Conservation (phyloP, 2,113 vertebrate species). For the Rhynchomys soricoides region DNA sequence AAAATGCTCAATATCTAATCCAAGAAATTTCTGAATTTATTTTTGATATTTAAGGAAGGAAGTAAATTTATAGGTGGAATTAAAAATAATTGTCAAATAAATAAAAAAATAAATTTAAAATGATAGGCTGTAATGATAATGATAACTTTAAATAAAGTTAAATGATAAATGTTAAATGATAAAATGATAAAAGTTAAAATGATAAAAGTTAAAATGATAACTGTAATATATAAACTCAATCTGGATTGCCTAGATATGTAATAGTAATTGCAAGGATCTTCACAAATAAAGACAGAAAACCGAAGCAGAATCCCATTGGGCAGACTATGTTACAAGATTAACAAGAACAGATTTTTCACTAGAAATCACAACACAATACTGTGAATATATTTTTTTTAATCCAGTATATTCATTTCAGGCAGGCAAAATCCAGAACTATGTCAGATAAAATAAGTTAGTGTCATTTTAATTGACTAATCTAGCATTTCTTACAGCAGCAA, state of each 20-base stretch:
- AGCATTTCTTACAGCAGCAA: background rate
- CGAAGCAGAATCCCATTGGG: rapidly evolving
- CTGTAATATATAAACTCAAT: background rate
- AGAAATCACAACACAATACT: background rate
- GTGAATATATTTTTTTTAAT: background rate
- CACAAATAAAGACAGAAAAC: background rate
- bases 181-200: too few relatives aligned
- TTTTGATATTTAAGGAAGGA: background rate
- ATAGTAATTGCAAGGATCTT: background rate
- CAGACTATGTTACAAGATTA: background rate
- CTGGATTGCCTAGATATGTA: background rate
- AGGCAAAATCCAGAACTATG: background rate
- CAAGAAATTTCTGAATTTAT: background rate
- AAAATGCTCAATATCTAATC: background rate
- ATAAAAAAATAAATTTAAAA: too few relatives aligned
- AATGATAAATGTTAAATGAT: too few relatives aligned
- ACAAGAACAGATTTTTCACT: background rate
- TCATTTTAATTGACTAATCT: background rate
- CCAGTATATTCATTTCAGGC: background rate
- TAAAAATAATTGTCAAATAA: background rate
- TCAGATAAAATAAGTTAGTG: background rate
- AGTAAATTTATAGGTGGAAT: background rate
- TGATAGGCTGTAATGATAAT: too few relatives aligned
- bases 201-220: too few relatives aligned
- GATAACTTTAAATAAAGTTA: too few relatives aligned